Base-by-base conservation (phyloP, 1,140 invertebrate genomes). In the Antheraea mylitta region DNA sequence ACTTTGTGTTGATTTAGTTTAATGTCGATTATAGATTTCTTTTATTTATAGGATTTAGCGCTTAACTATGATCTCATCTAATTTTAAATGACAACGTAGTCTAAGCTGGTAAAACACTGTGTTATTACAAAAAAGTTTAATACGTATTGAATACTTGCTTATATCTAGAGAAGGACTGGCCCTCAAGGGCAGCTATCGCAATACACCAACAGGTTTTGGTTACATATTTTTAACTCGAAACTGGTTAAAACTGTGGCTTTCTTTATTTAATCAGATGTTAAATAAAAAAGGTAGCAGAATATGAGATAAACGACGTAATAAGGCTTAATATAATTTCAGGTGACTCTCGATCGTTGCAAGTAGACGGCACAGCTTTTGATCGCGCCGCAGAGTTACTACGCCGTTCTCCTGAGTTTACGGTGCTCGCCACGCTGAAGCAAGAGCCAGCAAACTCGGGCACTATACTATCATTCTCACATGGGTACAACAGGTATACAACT, bases 391-490 rank as follows among this genome's bases (percentile, higher is more conserved):
- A 95, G 70, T 85, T 96, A 81, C 92, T 97, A 80, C 94, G 94
- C 69, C 92, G 92, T 78, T 95, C 95, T 77, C 94, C 95, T 75
- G 96, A 97, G 92, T 97, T 97, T 91, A 97, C 96, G 63, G 93
- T 98, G 77, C 93, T 96, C 66, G 96, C 96, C 45, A 94, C 94
- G 73, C 86, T 97, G 37, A 94, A 95, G 67, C 97, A 98, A 91
- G 96, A 97, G 87, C 94, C 94, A 73, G 94, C 94, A 76, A 97
- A 97, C 93, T 95, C 96, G 64, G 97, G 96, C 84, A 96, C 96
- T 66, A 95, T 98, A 76, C 93, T 98, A 75, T 95, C 96, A 77
- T 96, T 97, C 91, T 96, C 96, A 66, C 95, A 96, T 83, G 95
- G 95, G 77, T 94, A 94, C 87, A 95, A 96, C 92, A 95, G 95